phyloP scores from a whole-genome alignment of 2,888 invertebrate genomes.

The Nebria brevicollis region DNA sequence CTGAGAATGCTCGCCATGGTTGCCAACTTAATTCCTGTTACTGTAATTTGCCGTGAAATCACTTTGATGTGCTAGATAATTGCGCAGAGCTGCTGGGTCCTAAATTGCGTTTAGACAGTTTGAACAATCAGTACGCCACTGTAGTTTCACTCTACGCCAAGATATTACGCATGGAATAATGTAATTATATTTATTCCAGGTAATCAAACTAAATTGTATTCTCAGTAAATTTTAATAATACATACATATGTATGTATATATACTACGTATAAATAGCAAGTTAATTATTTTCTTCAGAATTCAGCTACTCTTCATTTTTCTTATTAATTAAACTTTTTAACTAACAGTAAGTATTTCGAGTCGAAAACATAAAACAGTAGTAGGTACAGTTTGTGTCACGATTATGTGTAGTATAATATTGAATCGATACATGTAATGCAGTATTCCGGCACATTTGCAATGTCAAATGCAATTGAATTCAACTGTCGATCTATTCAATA shows the following conservation, averaged over 20 bases:
- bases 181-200: conserved; percentile 19
- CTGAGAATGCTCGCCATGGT: conserved; percentile 4
- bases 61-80: conserved; percentile 43
- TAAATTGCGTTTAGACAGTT: conserved; percentile 36
- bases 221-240: neutral
- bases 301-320: no score
- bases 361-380: no score
- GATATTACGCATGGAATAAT: conserved; percentile 37
- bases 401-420: neutral
- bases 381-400: neutral
- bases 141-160: conserved; percentile 18
- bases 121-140: conserved; percentile 32
- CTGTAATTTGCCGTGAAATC: conserved; percentile 45
- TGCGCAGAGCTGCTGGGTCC: conserved; percentile 22
- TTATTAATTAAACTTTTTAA: no score
- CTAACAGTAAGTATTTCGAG: no score
- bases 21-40: conserved; percentile 44
- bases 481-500: neutral
- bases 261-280: conserved; percentile 15
- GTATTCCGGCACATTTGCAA: neutral
- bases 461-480: neutral
- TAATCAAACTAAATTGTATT: neutral
- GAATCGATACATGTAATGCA: neutral
- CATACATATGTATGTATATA: neutral
- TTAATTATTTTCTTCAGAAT: neutral